Evolutionary conservation across 2,797 vertebrate species (phyloP).

Genomic region (Apogon talboti): DNA sequence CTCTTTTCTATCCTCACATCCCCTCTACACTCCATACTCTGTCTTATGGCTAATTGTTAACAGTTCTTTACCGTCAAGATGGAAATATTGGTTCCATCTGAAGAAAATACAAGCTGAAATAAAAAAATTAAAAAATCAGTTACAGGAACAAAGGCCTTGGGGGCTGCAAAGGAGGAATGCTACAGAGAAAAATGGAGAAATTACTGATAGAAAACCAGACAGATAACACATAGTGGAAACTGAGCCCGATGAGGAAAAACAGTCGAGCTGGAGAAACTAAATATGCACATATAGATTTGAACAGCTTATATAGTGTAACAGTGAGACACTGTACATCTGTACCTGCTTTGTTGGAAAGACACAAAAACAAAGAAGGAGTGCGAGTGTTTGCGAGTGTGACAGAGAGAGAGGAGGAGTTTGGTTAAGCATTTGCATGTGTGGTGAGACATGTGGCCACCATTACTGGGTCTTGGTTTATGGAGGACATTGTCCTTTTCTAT

Average conservation of each 20-base stretch:
- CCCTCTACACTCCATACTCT: conserved; percentile 21
- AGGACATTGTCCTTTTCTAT: conserved; percentile 49
- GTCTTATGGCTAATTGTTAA: conserved; percentile 23
- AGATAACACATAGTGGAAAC: conserved; percentile 5
- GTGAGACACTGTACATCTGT: neutral
- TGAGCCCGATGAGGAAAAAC: neutral
- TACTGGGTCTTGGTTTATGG: conserved; percentile 58
- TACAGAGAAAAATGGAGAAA: conserved; percentile 29
- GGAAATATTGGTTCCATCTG: conserved; percentile 56
- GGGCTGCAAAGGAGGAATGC: conserved; percentile 42
- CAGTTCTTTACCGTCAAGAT: conserved; percentile 32
- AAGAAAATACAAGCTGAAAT: conserved; percentile 47
- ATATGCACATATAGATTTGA: neutral
- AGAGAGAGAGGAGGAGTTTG: conserved; percentile 34
- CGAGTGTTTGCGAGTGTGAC: conserved; percentile 45
- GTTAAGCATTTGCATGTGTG: conserved; percentile 78
- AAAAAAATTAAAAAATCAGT: conserved; percentile 26
- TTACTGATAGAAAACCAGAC: conserved; percentile 30
- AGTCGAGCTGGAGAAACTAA: neutral
- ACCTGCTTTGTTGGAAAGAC: conserved; percentile 39
- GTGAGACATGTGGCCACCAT: conserved; percentile 75
- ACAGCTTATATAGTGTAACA: neutral
- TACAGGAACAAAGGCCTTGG: conserved; percentile 32
- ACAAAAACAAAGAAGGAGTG: conserved; percentile 34
- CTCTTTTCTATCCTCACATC: conserved; percentile 46